Evolutionary conservation across 2,113 vertebrate genomes (phyloP).

Genomic region (Lepus europaeus): DNA sequence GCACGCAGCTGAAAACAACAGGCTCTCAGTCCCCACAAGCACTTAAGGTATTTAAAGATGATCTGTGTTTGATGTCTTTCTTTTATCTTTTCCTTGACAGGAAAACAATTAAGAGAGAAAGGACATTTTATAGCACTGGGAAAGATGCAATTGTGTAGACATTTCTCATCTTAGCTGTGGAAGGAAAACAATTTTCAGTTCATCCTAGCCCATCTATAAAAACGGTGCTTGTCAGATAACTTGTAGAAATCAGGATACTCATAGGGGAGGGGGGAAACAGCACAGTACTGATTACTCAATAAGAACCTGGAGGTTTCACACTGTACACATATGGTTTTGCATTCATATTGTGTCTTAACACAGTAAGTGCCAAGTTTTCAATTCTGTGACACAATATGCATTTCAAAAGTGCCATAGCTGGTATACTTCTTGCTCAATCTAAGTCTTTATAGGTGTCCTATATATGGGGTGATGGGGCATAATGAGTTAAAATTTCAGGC

Average conservation of each 20-base stretch:
- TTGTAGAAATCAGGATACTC: neutral
- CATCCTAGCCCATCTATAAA: conserved; percentile 1
- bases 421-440: no score
- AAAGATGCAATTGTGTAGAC: neutral
- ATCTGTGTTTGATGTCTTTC: conserved; percentile 22
- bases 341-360: neutral
- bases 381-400: no score
- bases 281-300: neutral
- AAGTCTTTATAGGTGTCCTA: no score
- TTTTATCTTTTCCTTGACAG: conserved; percentile 64
- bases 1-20: neutral
- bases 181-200: conserved; percentile 46
- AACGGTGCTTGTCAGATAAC: conserved; percentile 28
- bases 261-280: neutral
- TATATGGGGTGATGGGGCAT: no score
- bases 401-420: no score
- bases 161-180: neutral
- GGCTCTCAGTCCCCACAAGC: neutral
- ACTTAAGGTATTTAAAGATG: conserved; percentile 48
- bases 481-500: neutral
- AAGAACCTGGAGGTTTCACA: neutral
- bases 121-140: conserved; percentile 20
- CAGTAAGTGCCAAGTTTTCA: no score
- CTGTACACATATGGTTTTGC: neutral
- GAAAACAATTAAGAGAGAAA: conserved; percentile 59